phyloP scores from a whole-genome alignment of 1,140 invertebrate species.

The Meloidogyne chitwoodi region DNA sequence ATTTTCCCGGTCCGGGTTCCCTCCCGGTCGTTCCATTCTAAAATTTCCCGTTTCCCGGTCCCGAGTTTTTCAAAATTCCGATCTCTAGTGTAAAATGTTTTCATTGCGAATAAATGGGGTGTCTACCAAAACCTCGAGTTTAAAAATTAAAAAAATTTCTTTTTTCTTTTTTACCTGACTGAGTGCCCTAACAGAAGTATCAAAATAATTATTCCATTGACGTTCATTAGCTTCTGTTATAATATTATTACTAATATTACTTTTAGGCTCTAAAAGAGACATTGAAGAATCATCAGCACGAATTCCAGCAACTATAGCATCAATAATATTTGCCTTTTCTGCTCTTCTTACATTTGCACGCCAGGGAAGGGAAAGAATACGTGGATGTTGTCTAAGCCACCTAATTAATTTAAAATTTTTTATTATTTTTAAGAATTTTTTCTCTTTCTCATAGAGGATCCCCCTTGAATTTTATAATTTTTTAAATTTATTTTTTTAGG shows the following conservation, averaged over 20 bases:
- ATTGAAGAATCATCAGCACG: constrained; percentile 67
- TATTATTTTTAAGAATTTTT: not conserved
- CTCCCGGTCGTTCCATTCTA: no score
- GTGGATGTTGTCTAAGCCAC: constrained; percentile 90
- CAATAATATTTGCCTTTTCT: constrained; percentile 89
- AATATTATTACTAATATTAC: constrained; percentile 1
- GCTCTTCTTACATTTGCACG: constrained; percentile 82
- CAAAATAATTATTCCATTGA: constrained; percentile 52
- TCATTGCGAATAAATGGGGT: no score
- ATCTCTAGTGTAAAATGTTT: no score
- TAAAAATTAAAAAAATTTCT: no score
- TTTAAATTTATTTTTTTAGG: constrained; percentile 4
- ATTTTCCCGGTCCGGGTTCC: no score
- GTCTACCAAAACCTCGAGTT: no score
- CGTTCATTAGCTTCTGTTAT: constrained; percentile 39
- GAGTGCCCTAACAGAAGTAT: constrained; percentile 47
- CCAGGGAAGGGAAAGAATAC: constrained; percentile 79
- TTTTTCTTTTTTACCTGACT: constrained; percentile 29
- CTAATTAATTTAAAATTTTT: constrained; percentile 47
- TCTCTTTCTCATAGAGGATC: no score
- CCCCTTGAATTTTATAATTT: no score
- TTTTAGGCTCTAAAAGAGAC: constrained; percentile 21
- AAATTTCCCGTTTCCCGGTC: no score
- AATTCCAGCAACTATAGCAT: constrained; percentile 86
- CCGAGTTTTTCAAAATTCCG: no score